phyloP scores from a whole-genome alignment of 1,140 invertebrate genomes.

The Pseudobourletiella spinata region DNA sequence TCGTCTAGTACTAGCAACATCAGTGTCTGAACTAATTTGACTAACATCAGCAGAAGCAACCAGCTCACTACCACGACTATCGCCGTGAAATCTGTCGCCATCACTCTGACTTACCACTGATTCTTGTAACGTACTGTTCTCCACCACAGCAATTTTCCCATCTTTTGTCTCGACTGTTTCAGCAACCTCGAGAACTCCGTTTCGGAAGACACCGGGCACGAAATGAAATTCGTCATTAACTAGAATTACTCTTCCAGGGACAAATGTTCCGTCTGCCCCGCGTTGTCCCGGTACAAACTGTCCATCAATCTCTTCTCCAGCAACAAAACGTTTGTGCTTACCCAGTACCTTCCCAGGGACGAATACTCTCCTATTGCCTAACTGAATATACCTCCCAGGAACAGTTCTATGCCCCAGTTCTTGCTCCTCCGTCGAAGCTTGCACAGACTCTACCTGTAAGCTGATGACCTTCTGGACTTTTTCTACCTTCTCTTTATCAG shows the following conservation, averaged over 20 bases:
- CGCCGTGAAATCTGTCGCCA: neutral
- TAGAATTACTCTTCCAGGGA: neutral
- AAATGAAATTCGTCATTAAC: conserved; percentile 3
- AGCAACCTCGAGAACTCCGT: conserved; percentile 3
- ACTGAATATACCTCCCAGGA: neutral
- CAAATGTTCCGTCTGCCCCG: conserved; percentile 1
- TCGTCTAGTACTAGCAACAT: neutral
- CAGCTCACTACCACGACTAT: neutral
- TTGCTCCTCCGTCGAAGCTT: neutral
- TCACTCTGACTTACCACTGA: neutral
- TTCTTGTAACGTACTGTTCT: neutral
- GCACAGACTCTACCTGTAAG: neutral
- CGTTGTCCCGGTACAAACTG: conserved; percentile 9
- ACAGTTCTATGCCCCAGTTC: neutral
- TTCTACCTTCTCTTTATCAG: conserved; percentile 3
- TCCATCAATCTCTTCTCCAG: conserved; percentile 4
- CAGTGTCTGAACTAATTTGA: neutral
- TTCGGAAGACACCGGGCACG: conserved; percentile 3
- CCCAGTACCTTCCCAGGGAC: conserved; percentile 4
- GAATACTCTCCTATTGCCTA: neutral
- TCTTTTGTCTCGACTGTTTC: conserved; percentile 11
- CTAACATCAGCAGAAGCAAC: neutral
- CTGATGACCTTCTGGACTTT: neutral
- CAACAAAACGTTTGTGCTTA: conserved; percentile 2
- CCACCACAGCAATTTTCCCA: neutral